A percentile compares a stretch with the other conserved stretches of the same genome.
These are phyloP conservation scores for Pristionchus fissidentatus DNA, from an alignment of 2,888 invertebrate genomes.

Conservation along the genomic window DNA sequence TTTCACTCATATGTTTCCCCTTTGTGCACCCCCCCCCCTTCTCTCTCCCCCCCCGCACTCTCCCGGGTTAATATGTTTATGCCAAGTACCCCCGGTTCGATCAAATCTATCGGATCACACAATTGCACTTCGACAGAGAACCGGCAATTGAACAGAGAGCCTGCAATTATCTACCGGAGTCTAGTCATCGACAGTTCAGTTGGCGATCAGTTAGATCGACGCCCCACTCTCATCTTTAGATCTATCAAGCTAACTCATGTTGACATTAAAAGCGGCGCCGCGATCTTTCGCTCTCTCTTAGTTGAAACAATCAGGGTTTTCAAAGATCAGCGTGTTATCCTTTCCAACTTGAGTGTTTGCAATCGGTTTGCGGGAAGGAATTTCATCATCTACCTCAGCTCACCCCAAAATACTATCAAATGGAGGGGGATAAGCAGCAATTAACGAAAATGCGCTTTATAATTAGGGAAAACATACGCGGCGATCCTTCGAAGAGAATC, in stretches of 20 bases:
- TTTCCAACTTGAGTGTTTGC: too few species aligned
- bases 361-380: too few species aligned
- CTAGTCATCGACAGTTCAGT: too few species aligned
- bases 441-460: not conserved
- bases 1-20: not conserved
- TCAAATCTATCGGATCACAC: slow-evolving; percentile 1
- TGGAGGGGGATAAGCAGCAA: not conserved
- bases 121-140: not conserved
- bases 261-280: not conserved
- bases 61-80: slow-evolving; percentile 6
- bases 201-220: too few species aligned
- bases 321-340: slow-evolving; percentile 15
- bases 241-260: not conserved
- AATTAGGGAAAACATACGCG: slow-evolving; percentile 80
- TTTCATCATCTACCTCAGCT: too few species aligned
- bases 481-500: slow-evolving; percentile 88
- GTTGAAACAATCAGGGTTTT: not conserved
- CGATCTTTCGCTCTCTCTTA: slow-evolving; percentile 5
- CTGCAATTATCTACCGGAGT: slow-evolving; percentile 5
- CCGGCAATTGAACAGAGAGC: not conserved
- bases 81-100: not conserved
- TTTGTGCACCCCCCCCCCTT: not conserved
- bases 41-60: not conserved
- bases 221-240: not conserved
- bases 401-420: not conserved